phyloP scores from a whole-genome alignment of 2,113 vertebrate species.

The Forbesichthys agassizii region DNA sequence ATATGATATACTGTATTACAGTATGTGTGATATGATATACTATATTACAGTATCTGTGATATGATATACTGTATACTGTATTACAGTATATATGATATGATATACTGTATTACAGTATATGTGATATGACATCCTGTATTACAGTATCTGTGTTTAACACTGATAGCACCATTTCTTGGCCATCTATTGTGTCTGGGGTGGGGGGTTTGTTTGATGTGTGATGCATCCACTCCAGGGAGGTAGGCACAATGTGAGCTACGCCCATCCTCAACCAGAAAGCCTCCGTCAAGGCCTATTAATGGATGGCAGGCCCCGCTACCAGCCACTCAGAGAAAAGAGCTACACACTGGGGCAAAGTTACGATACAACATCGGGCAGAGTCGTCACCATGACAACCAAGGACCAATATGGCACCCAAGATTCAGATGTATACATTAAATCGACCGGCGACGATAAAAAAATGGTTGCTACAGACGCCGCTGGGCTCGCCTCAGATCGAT shows the following conservation, averaged over 20 bases:
- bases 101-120: too few species aligned
- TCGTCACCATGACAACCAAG: constrained; percentile 81
- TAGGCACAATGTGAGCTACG: constrained; percentile 7
- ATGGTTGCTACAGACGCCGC: constrained; percentile 36
- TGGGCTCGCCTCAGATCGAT: constrained; percentile 56
- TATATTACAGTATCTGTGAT: too few species aligned
- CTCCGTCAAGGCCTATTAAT: neutral
- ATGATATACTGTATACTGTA: too few species aligned
- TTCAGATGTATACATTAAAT: constrained; percentile 33
- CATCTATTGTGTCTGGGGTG: too few species aligned
- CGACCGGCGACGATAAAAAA: neutral
- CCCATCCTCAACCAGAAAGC: constrained; percentile 10
- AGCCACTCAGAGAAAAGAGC: constrained; percentile 78
- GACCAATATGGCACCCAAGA: constrained; percentile 72
- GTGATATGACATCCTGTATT: too few species aligned
- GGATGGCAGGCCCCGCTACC: constrained; percentile 46
- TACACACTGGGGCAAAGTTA: constrained; percentile 84
- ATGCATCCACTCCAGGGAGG: constrained; percentile 52
- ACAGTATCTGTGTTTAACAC: too few species aligned
- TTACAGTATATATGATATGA: too few species aligned
- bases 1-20: too few species aligned
- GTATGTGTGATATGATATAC: too few species aligned
- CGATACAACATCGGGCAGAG: constrained; percentile 82
- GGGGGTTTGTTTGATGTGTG: constrained; percentile 36
- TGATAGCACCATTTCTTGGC: too few species aligned